A percentile compares a stretch with the other conserved stretches of the same genome.
phyloP scores from a whole-genome alignment of 35 echinoderm and acorn worm genomes.

The Stichopus chloronotus region DNA sequence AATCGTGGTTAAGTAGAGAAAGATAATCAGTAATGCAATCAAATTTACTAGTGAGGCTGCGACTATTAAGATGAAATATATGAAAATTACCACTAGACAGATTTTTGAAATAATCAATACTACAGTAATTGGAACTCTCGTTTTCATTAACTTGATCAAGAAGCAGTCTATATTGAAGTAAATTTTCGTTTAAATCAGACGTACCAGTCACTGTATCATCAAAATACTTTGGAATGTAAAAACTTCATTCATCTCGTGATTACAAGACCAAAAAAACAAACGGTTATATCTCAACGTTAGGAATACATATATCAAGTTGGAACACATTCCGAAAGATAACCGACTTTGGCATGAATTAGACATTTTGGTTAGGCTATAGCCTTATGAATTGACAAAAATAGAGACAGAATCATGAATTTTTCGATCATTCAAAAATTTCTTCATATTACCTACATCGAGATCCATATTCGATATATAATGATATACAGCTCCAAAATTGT shows the following conservation, averaged over 20 bases:
- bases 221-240: not conserved
- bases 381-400: no score
- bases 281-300: no score
- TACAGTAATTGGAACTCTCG: slow-evolving; percentile 1
- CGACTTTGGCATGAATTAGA: no score
- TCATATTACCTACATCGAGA: no score
- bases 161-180: not conserved
- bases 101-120: not conserved
- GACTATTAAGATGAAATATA: not conserved
- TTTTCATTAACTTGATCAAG: slow-evolving; percentile 12
- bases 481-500: no score
- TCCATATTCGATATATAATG: no score
- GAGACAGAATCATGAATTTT: no score
- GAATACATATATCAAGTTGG: no score
- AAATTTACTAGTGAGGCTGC: not conserved
- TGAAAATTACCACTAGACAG: not conserved
- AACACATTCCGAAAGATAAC: no score
- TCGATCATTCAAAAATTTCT: no score
- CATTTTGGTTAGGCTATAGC: no score
- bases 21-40: not conserved
- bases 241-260: not conserved
- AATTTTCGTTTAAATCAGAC: not conserved
- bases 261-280: no score
- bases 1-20: not conserved
- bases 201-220: not conserved